Base-by-base conservation (phyloP, 2,797 vertebrate genomes). In the Channa striata region DNA sequence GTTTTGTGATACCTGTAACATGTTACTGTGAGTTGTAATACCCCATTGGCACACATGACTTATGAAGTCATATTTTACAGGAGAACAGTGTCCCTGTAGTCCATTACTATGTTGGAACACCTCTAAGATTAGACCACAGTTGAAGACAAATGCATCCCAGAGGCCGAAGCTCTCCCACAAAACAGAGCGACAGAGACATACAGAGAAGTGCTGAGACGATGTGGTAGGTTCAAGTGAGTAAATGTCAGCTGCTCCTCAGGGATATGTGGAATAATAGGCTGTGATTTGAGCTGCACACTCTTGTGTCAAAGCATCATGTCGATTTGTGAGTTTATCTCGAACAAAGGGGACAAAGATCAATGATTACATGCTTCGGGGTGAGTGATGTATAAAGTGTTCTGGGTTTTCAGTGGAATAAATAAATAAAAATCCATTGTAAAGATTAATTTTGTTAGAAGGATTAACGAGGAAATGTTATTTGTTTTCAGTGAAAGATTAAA, bases 171-270 rank as follows among this genome's bases (percentile, higher is more conserved):
- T 78, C 42, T 33, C 23, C 16, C 49, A 56, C 40, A 74, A 75
- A 61, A 33, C 5, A 20, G 9, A 43, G 23, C 56, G 39, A 40
- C 43, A 54, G 33, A 63, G 46, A 57, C 34, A 16, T n/a, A 52
- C 14, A 36, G 61, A 25, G 16, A 19, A 64, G n/a, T 10, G 37
- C 64, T 48, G 68, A 54, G 62, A 68, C 63, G 43, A 65, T 59
- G 67, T 59, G 68, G 81, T 64, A 56, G 60, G 68, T 86, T 73
- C 63, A 61, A 74, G 72, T 63, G 78, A 78, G 72, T 77, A 85
- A 89, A 89, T 88, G 86, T 91, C 82, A 89, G 66, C 33, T 36
- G 51, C 81, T 81, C 81, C 84, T 80, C 51, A 11, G 80, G 78
- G 81, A 86, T 37, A 13, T 37, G 23, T 36, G 61, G 56, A 62